Base-by-base conservation (phyloP, 1,140 invertebrate species). In the Anastrepha obliqua region DNA sequence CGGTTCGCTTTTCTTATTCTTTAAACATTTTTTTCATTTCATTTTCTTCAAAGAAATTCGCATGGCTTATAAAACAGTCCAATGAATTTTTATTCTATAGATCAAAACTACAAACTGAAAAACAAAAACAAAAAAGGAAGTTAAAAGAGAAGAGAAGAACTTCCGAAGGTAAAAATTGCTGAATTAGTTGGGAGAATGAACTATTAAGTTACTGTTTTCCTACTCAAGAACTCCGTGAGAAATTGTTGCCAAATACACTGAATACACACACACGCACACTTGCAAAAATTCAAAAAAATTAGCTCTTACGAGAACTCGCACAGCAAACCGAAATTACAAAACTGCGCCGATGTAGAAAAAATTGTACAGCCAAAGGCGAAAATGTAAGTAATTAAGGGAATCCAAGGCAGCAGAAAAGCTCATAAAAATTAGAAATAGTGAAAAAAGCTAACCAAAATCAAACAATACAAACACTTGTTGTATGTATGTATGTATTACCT, bases 171-270 rank as follows among this genome's bases (percentile, higher is more conserved):
- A 67, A 42, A 67, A 67, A 15, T 67, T 42, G 65, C 65, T 42
- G 65, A 67, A 42, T 67, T 67, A 8, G 67, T 74, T 74, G 42
- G 42, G 15, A 7, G 11, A 15, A 47, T n/a, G 42, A 47, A 42
- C 42, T 29, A 29, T 29, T 29, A 29, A 29, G 29, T 29, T 29
- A 29, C 29, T 29, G 29, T 29, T 44, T 47, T 9, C 42, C 8
- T 17, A 17, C 51, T 29, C 29, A 29, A 29, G 29, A 29, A 55
- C 51, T 55, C 51, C 6, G 11, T 55, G 51, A 55, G 64, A 3
- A 42, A 44, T 44, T 70, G 42, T 42, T 70, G 67, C 67, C 67
- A 70, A 70, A 70, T 44, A 39, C 67, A 44, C 67, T 13, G 67
- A 13, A 74, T 11, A 29, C 65, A 17, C 64, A 62, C 60, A 62